A percentile compares a stretch with the other conserved stretches of the same genome.
Evolutionary conservation across 2,113 vertebrate genomes (phyloP).

Genomic region (Onychostruthus taczanowskii): DNA sequence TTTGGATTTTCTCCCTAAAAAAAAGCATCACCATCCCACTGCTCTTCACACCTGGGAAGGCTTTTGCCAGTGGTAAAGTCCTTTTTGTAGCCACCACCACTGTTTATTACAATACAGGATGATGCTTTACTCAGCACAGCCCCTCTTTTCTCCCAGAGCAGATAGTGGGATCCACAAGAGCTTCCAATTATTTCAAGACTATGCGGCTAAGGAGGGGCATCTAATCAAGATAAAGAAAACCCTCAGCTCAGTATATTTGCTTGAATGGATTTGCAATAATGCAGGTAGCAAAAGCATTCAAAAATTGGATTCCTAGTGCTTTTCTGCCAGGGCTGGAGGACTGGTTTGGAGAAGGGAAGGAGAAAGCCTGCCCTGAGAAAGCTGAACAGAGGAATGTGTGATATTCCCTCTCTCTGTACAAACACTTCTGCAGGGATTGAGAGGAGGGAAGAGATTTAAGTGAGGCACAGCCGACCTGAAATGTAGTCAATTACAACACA

Average conservation of each 20-base stretch:
- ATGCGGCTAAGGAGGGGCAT: neutral
- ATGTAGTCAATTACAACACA: slow-evolving; percentile 57
- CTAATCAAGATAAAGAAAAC: slow-evolving; percentile 48
- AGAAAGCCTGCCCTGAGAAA: slow-evolving; percentile 35
- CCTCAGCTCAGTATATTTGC: slow-evolving; percentile 34
- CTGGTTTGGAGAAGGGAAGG: slow-evolving; percentile 31
- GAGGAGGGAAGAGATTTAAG: slow-evolving; percentile 39
- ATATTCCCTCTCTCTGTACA: neutral
- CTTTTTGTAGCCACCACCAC: neutral
- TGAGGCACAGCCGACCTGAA: slow-evolving; percentile 14
- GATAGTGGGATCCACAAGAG: slow-evolving; percentile 38
- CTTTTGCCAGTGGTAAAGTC: neutral
- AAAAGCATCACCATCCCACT: neutral
- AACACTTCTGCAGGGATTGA: neutral
- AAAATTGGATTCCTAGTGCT: slow-evolving; percentile 39
- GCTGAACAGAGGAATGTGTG: neutral
- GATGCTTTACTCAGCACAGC: neutral
- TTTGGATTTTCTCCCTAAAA: neutral
- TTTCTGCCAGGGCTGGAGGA: slow-evolving; percentile 11
- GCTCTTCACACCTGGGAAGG: neutral
- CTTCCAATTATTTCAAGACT: slow-evolving; percentile 65
- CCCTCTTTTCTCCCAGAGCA: neutral
- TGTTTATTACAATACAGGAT: neutral
- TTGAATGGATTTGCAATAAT: slow-evolving; percentile 54
- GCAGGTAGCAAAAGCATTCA: slow-evolving; percentile 56